Conservation (phyloP, 2,113 vertebrate species). For the Cavia porcellus region DNA sequence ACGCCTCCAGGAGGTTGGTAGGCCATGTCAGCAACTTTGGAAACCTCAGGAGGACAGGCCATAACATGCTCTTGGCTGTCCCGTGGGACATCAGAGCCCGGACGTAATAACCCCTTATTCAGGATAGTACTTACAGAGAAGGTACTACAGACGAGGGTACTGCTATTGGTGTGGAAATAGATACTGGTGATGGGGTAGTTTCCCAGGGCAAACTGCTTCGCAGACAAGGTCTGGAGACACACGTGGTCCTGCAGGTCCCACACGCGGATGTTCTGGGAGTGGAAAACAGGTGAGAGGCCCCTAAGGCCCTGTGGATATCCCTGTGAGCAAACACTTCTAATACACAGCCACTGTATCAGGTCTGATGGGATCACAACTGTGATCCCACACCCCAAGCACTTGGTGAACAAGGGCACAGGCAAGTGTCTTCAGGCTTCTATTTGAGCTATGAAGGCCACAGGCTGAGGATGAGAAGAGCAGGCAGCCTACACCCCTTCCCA, state of each 20-base stretch:
- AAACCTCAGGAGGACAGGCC: neutral
- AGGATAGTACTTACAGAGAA: slow-evolving; percentile 56
- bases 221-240: slow-evolving; percentile 75
- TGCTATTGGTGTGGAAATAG: slow-evolving; percentile 32
- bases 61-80: neutral
- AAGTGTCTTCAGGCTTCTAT: neutral
- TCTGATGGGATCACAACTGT: no score
- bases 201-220: slow-evolving; percentile 71
- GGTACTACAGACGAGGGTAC: slow-evolving; percentile 71
- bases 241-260: slow-evolving; percentile 74
- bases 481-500: neutral
- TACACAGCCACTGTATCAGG: fast-evolving
- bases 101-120: no score
- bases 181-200: slow-evolving; percentile 74
- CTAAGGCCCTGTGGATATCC: neutral
- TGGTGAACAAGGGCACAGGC: neutral
- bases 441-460: neutral
- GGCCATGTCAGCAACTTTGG: neutral
- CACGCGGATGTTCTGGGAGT: slow-evolving; percentile 70
- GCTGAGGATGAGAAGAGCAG: neutral
- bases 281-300: neutral
- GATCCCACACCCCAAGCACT: neutral
- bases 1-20: neutral
- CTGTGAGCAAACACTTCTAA: neutral
- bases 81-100: neutral